Percentiles rank a stretch among this genome's conserved stretches.
phyloP scores from a whole-genome alignment of 2,888 invertebrate species.

The Anagyrus pseudococci region DNA sequence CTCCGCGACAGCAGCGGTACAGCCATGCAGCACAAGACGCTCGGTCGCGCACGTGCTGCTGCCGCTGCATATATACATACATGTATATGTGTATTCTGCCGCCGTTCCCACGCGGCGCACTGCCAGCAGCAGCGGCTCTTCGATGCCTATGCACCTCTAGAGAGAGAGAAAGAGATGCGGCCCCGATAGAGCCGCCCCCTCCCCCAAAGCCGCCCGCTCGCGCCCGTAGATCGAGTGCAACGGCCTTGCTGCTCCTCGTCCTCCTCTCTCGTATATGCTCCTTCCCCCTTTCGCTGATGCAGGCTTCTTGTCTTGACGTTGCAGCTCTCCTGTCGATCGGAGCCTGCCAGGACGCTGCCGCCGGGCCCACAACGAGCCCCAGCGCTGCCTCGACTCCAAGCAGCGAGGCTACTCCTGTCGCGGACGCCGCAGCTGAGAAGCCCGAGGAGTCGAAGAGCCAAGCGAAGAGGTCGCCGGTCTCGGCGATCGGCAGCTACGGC shows the following conservation, averaged over 20 bases:
- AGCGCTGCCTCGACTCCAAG: background rate
- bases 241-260: constrained; percentile 14
- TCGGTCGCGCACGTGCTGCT: constrained; percentile 22
- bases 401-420: background rate
- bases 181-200: too few species aligned
- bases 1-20: background rate
- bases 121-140: too few species aligned
- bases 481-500: constrained; percentile 25
- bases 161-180: too few species aligned
- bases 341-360: background rate
- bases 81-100: background rate
- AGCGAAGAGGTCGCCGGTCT: constrained; percentile 33
- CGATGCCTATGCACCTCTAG: too few species aligned
- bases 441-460: constrained; percentile 4
- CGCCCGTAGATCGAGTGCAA: constrained; percentile 25
- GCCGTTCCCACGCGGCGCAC: background rate
- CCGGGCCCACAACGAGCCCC: too few species aligned
- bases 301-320: too few species aligned
- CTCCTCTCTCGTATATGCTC: background rate
- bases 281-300: too few species aligned
- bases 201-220: too few species aligned
- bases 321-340: background rate
- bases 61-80: constrained; percentile 8
- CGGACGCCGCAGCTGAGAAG: constrained; percentile 4
- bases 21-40: constrained; percentile 2